Base-by-base conservation (phyloP, 1,140 invertebrate species). In the Acromyrmex charruanus region DNA sequence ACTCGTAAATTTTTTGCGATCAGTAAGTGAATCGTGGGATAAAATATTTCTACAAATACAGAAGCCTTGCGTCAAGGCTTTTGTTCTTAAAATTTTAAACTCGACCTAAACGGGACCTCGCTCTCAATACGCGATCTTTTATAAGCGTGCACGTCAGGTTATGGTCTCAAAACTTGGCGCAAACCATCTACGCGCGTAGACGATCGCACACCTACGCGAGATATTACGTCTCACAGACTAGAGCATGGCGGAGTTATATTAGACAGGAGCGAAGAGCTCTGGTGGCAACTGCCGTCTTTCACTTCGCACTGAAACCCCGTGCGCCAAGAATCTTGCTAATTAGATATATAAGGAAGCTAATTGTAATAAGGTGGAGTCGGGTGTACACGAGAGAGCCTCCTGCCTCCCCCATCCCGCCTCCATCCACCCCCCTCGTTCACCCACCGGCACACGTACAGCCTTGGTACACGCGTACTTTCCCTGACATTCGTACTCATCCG, bases 311-410 rank as follows among this genome's bases (percentile, higher is more conserved):
- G 92, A 93, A 93, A 92, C 89, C 92, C 91, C 87, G 81, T 85
- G 91, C 87, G 89, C 91, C 91, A 93, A 94, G 93, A 94, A 94
- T 94, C 93, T 93, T 85, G 88, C 92, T 94, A 94, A 94, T 94
- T 94, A 94, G 93, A 94, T 94, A 93, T 93, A 94, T 93, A 93
- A 93, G 93, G 92, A 93, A 92, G 91, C 92, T 94, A 93, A 94
- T 94, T 94, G 93, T 94, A 94, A 94, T 94, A 94, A 94, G 93
- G 88, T 92, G 88, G 93, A 94, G 93, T 94, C 93, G 92, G 92
- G 91, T 94, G 89, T 93, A 93, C 89, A 77, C 88, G 89, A 79
- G 89, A 85, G 81, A 89, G 74, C 80, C 88, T 74, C 88, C 71
- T 31, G 31, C 39, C 66, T 51, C 35, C 35, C 69, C 31, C 68